A percentile compares a stretch with the other conserved stretches of the same genome.
Evolutionary conservation across 1,140 invertebrate species (phyloP).

Genomic region (Ostrea denselamellosa): DNA sequence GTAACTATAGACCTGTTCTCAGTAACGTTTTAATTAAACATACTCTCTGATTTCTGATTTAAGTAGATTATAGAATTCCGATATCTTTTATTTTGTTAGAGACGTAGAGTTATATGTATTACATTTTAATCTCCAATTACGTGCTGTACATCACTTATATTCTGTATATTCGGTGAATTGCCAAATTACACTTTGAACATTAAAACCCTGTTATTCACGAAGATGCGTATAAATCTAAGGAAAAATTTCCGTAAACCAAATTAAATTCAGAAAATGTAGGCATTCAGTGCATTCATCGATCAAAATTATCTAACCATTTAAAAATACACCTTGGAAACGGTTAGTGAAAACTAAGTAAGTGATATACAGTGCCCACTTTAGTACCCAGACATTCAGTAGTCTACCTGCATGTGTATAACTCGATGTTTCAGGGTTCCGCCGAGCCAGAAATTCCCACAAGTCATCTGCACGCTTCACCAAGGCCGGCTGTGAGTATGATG

Average conservation of each 20-base stretch:
- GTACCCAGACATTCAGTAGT: neutral
- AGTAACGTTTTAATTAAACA: too few relatives aligned
- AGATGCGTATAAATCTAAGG: neutral
- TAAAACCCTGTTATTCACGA: neutral
- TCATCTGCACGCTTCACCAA: conserved; percentile 44
- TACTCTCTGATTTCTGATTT: neutral
- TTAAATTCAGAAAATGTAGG: too few relatives aligned
- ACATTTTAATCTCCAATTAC: neutral
- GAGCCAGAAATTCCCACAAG: conserved; percentile 1
- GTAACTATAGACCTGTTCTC: conserved; percentile 48
- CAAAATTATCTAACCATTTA: neutral
- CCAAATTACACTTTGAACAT: neutral
- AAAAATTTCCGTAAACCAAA: too few relatives aligned
- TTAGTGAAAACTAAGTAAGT: conserved; percentile 3
- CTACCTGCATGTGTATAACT: conserved; percentile 22
- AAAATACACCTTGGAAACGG: neutral
- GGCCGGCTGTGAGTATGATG: conserved; percentile 51
- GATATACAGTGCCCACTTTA: conserved; percentile 14
- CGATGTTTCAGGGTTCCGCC: conserved; percentile 1
- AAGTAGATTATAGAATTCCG: neutral
- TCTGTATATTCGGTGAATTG: neutral
- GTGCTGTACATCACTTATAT: conserved; percentile 31
- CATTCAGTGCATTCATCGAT: neutral
- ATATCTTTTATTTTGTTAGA: neutral
- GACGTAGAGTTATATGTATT: neutral